Conservation (phyloP, 2,888 invertebrate genomes). For the Drosophila kuntzei region DNA sequence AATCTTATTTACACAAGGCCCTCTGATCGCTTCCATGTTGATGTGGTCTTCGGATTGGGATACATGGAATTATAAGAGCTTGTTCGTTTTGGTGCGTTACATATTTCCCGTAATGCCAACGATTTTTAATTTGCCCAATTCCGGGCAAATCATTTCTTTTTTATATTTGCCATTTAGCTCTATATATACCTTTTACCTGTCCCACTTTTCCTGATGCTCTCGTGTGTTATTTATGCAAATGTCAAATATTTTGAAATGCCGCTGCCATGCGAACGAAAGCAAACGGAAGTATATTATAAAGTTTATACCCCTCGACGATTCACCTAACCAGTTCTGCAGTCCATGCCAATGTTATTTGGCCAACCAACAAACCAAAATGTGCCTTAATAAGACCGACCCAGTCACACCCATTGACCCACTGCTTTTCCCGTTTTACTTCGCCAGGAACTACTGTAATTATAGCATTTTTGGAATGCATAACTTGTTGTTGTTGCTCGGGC, state of each 20-base stretch:
- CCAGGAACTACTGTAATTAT: conserved; percentile 72
- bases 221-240: conserved; percentile 77
- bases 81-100: conserved; percentile 50
- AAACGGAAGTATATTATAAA: conserved; percentile 78
- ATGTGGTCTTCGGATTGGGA: conserved; percentile 18
- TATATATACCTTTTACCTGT: neutral
- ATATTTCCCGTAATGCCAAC: conserved; percentile 41
- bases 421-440: conserved; percentile 11
- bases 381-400: conserved; percentile 64
- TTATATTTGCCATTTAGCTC: conserved; percentile 32
- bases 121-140: conserved; percentile 69
- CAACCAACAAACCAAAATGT: conserved; percentile 72
- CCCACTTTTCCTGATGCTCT: conserved; percentile 26
- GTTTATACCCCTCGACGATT: conserved; percentile 41
- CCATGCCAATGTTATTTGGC: conserved; percentile 60
- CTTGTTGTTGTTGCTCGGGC: conserved; percentile 22
- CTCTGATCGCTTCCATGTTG: conserved; percentile 13
- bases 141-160: conserved; percentile 22
- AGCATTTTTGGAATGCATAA: conserved; percentile 69
- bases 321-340: neutral
- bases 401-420: conserved; percentile 14
- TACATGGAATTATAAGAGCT: conserved; percentile 47
- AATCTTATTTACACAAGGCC: conserved; percentile 66
- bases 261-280: conserved; percentile 76
- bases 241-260: conserved; percentile 79